Evolutionary conservation across 2,113 vertebrate species (phyloP), one percentile per base, ranked within the genome.

Genomic region (Engraulis encrasicolus): DNA sequence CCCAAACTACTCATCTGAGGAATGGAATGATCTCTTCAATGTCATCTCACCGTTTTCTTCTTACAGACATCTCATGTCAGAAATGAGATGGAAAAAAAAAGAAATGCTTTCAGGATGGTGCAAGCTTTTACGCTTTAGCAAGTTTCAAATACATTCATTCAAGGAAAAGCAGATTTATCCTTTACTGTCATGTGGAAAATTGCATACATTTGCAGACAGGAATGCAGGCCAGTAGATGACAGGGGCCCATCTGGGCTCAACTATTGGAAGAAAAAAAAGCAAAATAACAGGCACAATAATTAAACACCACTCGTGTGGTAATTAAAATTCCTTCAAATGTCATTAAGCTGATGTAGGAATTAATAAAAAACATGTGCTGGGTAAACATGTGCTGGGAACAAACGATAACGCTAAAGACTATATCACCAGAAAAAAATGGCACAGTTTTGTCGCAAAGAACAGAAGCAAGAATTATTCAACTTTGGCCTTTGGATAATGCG

Each of bases 401-500:
- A 27, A 23, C 58, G 58, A 31, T 66, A 66, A 66, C 6, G n/a
- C 23, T n/a, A n/a, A 31, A 66, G 27, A 31, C 58, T 23, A 66
- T 23, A 66, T 66, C 0, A 3, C 23, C 2, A 66, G n/a, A 66
- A 27, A 66, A 66, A 45, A 23, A 66, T 66, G 58, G 58, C 58
- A 14, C 58, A 66, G 54, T 45, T 45, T 45, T 66, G 58, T 31
- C 14, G 17, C n/a, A 12, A 48, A 11, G 58, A 80, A 50, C 36
- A 84, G 45, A 61, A 31, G 58, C 52, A 79, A 82, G 23, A 78
- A 50, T 87, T 45, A 90, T 90, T 90, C 88, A 90, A 86, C 23
- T 66, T 58, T 82, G 79, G 54, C 81, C 61, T 37, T 83, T 49
- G 27, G 86, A 45, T 84, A 85, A 84, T 81, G 36, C 20, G 7